These are phyloP conservation scores for Drosophila stalkeri DNA, from an alignment of 2,888 invertebrate species.

Conservation along the genomic window DNA sequence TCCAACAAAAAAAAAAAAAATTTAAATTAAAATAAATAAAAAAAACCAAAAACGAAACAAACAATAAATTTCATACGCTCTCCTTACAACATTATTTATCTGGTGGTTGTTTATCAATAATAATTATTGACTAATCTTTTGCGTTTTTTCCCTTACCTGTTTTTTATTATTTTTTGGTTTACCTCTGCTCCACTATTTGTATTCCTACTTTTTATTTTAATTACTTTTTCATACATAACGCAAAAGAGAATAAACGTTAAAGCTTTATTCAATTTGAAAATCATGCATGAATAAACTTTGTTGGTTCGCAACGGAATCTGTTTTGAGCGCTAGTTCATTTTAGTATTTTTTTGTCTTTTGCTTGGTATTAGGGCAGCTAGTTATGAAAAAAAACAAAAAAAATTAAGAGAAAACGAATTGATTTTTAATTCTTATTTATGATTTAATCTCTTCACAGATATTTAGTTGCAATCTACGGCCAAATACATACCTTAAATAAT, in stretches of 20 bases:
- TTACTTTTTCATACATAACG: slow-evolving; percentile 36
- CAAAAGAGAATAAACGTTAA: slow-evolving; percentile 50
- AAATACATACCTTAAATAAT: slow-evolving; percentile 84
- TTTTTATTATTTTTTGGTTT: slow-evolving; percentile 32
- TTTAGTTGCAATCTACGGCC: slow-evolving; percentile 85
- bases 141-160: slow-evolving; percentile 56
- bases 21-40: no score
- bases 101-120: slow-evolving; percentile 71
- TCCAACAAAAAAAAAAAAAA: slow-evolving; percentile 21
- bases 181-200: slow-evolving; percentile 49
- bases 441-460: slow-evolving; percentile 85
- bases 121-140: slow-evolving; percentile 72
- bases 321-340: slow-evolving; percentile 33
- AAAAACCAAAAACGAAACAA: slow-evolving; percentile 28
- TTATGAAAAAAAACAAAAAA: slow-evolving; percentile 39
- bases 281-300: slow-evolving; percentile 49
- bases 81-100: slow-evolving; percentile 48
- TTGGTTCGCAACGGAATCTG: slow-evolving; percentile 27
- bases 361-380: slow-evolving; percentile 65
- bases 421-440: slow-evolving; percentile 81
- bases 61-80: slow-evolving; percentile 65
- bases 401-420: slow-evolving; percentile 54
- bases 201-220: slow-evolving; percentile 36
- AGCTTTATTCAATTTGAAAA: slow-evolving; percentile 21
- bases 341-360: slow-evolving; percentile 13